These are phyloP conservation scores for Tipula vernalis DNA, from an alignment of 2,888 invertebrate species.

Conservation along the genomic window DNA sequence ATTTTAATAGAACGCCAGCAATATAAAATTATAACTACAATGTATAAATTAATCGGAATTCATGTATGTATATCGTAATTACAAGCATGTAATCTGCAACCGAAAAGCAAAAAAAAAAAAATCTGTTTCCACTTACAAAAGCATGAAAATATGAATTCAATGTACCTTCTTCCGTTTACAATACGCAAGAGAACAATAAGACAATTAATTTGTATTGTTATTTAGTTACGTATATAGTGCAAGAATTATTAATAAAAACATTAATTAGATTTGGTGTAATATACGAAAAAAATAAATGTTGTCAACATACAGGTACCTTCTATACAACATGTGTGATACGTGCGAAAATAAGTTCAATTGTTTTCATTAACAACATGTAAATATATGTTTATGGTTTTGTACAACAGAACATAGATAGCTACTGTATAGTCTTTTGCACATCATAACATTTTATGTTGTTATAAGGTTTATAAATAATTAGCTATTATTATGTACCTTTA, in stretches of 20 bases:
- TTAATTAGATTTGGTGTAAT: background rate
- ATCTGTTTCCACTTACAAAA: background rate
- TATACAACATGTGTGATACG: background rate
- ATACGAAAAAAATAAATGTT: background rate
- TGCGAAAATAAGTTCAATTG: background rate
- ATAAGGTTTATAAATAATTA: background rate
- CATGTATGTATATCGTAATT: background rate
- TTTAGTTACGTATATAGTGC: background rate
- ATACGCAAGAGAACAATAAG: background rate
- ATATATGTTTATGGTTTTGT: background rate
- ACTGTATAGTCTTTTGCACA: background rate
- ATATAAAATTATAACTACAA: background rate
- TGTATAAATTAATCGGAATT: background rate
- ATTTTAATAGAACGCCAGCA: background rate
- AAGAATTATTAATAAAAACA: background rate
- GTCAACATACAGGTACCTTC: background rate
- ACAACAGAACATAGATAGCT: background rate
- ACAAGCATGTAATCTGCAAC: background rate
- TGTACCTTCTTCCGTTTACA: background rate
- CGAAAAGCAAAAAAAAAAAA: background rate
- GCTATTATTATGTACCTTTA: background rate
- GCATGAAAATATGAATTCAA: background rate
- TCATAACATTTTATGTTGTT: background rate
- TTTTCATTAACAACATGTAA: background rate
- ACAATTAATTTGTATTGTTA: background rate